Conservation (phyloP, 2,797 vertebrate genomes). For the Picus viridis region DNA sequence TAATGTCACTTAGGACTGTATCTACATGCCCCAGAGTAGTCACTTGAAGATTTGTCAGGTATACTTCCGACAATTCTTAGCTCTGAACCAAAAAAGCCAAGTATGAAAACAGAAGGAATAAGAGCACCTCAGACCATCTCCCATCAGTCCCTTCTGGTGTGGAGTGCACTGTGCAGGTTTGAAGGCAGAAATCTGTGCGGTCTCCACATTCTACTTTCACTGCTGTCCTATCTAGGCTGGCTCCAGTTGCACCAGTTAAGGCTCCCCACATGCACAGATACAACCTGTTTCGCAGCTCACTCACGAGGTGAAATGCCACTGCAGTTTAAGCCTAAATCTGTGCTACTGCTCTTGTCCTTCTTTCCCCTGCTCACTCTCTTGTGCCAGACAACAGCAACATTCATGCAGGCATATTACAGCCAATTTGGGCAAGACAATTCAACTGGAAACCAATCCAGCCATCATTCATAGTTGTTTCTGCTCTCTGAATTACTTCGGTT, state of each 20-base stretch:
- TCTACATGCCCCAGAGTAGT: background rate
- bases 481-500: background rate
- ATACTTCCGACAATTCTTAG: background rate
- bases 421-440: background rate
- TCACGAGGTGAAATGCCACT: background rate
- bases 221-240: background rate
- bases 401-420: background rate
- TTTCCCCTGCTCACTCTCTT: background rate
- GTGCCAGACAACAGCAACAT: background rate
- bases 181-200: background rate
- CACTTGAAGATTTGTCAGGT: background rate
- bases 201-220: background rate
- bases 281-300: background rate
- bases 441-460: background rate
- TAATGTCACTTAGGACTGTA: background rate
- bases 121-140: background rate
- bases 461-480: background rate
- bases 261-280: background rate
- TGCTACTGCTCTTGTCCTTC: background rate
- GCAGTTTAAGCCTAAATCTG: background rate
- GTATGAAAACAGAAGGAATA: background rate
- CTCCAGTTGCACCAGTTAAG: background rate
- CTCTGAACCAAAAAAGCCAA: background rate
- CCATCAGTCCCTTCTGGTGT: background rate
- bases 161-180: accelerated